These are phyloP conservation scores for Elegia similella DNA, from an alignment of 2,888 invertebrate genomes.

Conservation along the genomic window DNA sequence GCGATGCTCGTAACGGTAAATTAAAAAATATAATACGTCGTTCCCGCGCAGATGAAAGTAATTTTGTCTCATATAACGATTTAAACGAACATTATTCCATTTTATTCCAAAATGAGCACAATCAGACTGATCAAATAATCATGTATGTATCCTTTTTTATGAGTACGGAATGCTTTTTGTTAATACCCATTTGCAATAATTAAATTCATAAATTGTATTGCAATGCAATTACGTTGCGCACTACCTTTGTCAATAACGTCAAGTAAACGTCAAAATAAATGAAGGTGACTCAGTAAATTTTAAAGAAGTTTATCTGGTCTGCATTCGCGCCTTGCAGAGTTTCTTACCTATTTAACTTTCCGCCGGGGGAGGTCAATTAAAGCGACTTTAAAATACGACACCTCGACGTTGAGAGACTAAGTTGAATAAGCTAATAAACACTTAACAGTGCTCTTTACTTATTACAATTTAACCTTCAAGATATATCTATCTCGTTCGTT, in stretches of 20 bases:
- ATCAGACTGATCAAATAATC: neutral
- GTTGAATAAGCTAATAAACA: constrained; percentile 33
- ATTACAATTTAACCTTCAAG: neutral
- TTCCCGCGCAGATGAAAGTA: neutral
- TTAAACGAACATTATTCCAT: neutral
- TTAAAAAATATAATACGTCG: constrained; percentile 7
- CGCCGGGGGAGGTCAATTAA: constrained; percentile 50
- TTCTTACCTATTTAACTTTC: constrained; percentile 36
- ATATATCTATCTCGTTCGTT: too few species aligned
- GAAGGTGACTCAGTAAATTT: constrained; percentile 1
- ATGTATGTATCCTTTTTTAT: neutral
- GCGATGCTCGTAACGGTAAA: constrained; percentile 5
- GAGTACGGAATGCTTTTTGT: too few species aligned
- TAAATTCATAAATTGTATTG: too few species aligned
- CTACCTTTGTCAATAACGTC: neutral
- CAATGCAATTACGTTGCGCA: neutral
- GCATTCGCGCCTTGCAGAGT: constrained; percentile 14
- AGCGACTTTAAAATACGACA: constrained; percentile 52
- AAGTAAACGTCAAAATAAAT: neutral
- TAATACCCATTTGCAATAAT: too few species aligned
- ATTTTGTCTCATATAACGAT: neutral
- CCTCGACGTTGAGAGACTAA: constrained; percentile 51
- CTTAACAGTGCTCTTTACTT: neutral
- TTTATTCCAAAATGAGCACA: neutral
- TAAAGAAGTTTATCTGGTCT: constrained; percentile 3